A percentile compares a stretch with the other conserved stretches of the same genome.
phyloP scores from a whole-genome alignment of 2,797 vertebrate species.

The Miichthys miiuy region DNA sequence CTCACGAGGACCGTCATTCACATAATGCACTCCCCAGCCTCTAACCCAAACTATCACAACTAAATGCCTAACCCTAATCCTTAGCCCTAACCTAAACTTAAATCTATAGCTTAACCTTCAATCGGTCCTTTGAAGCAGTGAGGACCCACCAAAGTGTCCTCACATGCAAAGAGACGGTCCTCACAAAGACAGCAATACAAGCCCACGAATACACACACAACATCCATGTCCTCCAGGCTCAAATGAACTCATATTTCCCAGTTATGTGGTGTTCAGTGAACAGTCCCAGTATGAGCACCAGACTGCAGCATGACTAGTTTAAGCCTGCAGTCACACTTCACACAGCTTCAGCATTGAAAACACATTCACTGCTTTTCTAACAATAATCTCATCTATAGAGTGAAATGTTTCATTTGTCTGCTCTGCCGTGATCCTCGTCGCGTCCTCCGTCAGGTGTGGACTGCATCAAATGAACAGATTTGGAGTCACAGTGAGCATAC shows the following conservation, averaged over 20 bases:
- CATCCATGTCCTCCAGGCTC: constrained; percentile 6
- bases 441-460: not conserved
- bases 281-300: not conserved
- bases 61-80: too few relatives aligned
- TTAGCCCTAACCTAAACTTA: too few relatives aligned
- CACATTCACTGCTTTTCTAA: not conserved
- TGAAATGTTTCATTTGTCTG: too few relatives aligned
- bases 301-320: not conserved
- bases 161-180: too few relatives aligned
- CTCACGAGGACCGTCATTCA: too few relatives aligned
- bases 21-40: too few relatives aligned
- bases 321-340: not conserved
- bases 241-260: constrained; percentile 39
- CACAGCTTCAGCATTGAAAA: not conserved
- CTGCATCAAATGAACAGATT: not conserved
- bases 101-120: too few relatives aligned
- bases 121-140: too few relatives aligned
- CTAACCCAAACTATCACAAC: too few relatives aligned
- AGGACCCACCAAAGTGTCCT: too few relatives aligned
- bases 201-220: not conserved
- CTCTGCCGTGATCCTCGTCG: too few relatives aligned
- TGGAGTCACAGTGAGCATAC: not conserved
- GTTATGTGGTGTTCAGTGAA: constrained; percentile 17
- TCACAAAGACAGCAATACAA: not conserved
- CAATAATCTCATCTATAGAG: not conserved